Evolutionary conservation across 2,888 invertebrate species (phyloP), one percentile per base, ranked within the genome.

Genomic region (Sesamia inferens): DNA sequence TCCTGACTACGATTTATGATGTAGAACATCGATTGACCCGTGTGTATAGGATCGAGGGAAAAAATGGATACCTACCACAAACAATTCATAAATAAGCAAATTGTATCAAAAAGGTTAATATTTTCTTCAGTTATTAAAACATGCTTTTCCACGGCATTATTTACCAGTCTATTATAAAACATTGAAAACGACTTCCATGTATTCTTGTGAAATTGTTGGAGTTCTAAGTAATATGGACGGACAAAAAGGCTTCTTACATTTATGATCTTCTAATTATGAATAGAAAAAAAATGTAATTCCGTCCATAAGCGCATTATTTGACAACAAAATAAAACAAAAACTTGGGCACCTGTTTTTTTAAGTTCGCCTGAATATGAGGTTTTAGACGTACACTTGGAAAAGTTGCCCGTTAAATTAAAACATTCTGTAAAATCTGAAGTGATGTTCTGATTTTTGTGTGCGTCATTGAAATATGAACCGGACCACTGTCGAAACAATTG

Each of bases 1-100:
- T 4, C 44, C 44, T 47, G 44, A 13, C 31, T 31, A 3, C 2
- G 31, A 31, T n/a, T n/a, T n/a, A n/a, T n/a, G 3, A 3, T 31
- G 2, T 2, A 31, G 31, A 31, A 31, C 31, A 31, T 31, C 31
- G 31, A 31, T 31, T 31, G 31, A 31, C 31, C 1, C 31, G 31
- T 4, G 13, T 47, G 13, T 13, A n/a, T n/a, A 13, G 44, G 11
- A 2, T 13, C 55, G 55, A 67, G 64, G 10, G 51, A 55, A 57
- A 24, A 65, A 22, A 57, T 14, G 31, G 55, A 78, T 68, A 55
- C 78, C 55, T 7, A 47, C 54, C 54, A 68, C 5, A 51, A n/a
- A 13, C 16, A 65, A 54, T 2, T 19, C 47, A 16, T 24, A 66
- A 19, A 66, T 55, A 70, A 48, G 61, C 67, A 54, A 63, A 58